A percentile compares a stretch with the other conserved stretches of the same genome.
Conservation (phyloP, 2,797 vertebrate genomes). For the Emys orbicularis region DNA sequence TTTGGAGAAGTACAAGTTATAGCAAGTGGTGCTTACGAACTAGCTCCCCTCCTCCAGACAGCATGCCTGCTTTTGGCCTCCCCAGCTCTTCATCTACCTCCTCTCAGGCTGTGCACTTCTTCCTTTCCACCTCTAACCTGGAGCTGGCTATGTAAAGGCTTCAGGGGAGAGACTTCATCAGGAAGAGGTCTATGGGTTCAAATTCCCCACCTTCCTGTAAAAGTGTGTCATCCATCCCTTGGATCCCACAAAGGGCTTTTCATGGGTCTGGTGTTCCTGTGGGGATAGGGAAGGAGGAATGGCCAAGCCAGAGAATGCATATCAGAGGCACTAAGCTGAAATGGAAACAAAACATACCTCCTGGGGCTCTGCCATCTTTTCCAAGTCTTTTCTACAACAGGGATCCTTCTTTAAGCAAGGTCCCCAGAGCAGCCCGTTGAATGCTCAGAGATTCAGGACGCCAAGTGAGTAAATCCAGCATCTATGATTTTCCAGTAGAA, state of each 20-base stretch:
- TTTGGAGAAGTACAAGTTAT: too few species aligned
- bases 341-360: not conserved
- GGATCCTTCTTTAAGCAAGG: not conserved
- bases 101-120: not conserved
- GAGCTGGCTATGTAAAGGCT: not conserved
- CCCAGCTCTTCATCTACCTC: not conserved
- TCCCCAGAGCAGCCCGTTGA: not conserved
- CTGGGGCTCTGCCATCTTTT: too few species aligned
- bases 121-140: not conserved
- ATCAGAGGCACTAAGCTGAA: not conserved
- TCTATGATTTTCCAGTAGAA: not conserved
- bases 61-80: not conserved
- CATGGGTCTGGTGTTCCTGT: not conserved
- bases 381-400: not conserved
- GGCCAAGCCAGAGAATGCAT: not conserved
- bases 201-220: not conserved
- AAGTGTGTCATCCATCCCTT: not conserved
- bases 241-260: not conserved
- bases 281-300: not conserved
- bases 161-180: not conserved
- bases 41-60: not conserved
- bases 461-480: too few species aligned
- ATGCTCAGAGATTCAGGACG: not conserved
- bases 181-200: not conserved
- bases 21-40: too few species aligned